These are phyloP conservation scores for Syrmaticus mikado DNA, from an alignment of 2,113 vertebrate genomes.

Conservation along the genomic window DNA sequence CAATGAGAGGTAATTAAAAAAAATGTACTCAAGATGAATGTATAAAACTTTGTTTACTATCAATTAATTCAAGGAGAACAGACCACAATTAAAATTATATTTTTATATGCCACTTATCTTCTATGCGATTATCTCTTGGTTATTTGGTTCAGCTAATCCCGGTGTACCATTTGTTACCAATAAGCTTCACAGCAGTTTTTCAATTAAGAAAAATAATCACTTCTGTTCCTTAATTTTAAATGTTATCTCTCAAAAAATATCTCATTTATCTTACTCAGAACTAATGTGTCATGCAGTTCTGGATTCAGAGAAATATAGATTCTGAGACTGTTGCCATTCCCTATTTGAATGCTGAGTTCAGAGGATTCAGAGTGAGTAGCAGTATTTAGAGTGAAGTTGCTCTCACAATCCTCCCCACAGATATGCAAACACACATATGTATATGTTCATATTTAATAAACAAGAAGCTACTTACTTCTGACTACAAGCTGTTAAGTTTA, in stretches of 20 bases:
- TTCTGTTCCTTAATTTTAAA: constrained; percentile 41
- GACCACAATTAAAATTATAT: background rate
- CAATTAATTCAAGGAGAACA: background rate
- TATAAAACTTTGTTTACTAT: background rate
- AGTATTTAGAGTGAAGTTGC: background rate
- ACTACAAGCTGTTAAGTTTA: background rate
- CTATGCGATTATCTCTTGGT: background rate
- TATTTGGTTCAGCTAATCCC: constrained; percentile 37
- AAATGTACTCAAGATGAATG: background rate
- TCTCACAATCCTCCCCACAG: background rate
- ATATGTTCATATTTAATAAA: background rate
- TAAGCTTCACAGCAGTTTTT: constrained; percentile 23
- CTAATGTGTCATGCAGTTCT: constrained; percentile 9
- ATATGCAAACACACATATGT: background rate
- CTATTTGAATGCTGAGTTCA: background rate
- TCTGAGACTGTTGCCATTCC: background rate
- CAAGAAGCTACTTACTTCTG: background rate
- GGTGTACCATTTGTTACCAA: constrained; percentile 13
- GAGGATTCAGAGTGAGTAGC: background rate
- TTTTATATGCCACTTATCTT: background rate
- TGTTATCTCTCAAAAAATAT: constrained; percentile 11
- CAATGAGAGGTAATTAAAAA: background rate
- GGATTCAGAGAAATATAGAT: background rate
- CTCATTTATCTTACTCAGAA: constrained; percentile 49
- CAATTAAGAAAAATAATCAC: constrained; percentile 56